Evolutionary conservation across 2,797 vertebrate species (phyloP), one percentile per base, ranked within the genome.

Genomic region (Forpus xanthops): DNA sequence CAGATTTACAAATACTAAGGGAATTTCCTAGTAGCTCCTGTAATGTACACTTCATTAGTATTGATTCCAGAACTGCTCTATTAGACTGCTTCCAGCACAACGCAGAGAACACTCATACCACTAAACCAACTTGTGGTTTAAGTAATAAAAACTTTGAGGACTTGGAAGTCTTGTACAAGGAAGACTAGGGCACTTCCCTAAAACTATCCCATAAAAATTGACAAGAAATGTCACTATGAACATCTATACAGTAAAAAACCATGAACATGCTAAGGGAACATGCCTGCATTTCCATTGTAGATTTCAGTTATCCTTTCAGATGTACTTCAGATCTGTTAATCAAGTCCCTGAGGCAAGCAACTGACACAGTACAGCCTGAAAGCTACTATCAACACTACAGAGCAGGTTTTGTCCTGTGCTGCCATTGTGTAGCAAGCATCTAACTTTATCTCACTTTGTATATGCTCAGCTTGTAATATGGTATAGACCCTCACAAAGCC

Each of bases 281-380:
- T 0, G 1, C 33, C 67, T 8, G 18, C 0, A 0, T 10, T 41
- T 18, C 52, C 10, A 3, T 23, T 12, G 31, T 4, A 18, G 5
- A 15, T 61, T 56, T 15, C 49, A 56, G 5, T 4, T 28, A 11
- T 15, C 35, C n/a, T 35, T 35, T 56, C 49, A 14, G n/a, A 33
- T 13, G 9, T 37, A 8, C 71, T 52, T 65, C 64, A 60, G 67
- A 78, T 15, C 35, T 5, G 62, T 2, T 42, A 49, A 19, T 5
- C 3, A 20, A 62, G 44, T 3, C 1, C 0, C 30, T 0, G 6
- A 49, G 49, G n/a, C 4, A 1, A 35, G 17, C 1, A 1, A 16
- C 68, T 10, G 44, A 11, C 37, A 18, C 3, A 28, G 42, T 2
- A 4, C 3, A 83, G 52, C 61, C 78, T 33, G 27, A 18, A 73